Base-by-base conservation (phyloP, 2,113 vertebrate genomes). In the Triplophysa tibetana region DNA sequence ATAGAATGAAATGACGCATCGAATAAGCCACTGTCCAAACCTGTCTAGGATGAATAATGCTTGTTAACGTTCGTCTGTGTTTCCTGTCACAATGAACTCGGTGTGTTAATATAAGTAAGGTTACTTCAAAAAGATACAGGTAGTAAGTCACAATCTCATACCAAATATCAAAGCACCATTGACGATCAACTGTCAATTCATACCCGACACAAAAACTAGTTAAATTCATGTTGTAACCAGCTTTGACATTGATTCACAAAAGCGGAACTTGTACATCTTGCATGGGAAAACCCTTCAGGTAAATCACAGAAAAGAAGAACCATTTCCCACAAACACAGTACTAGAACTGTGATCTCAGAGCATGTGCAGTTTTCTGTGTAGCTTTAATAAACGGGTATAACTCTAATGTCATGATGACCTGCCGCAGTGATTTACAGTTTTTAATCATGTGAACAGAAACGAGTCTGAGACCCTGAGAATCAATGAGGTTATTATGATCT, bases 271-370 rank as follows among this genome's bases (percentile, higher is more conserved):
- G n/a, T 33, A 62, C 17, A 41, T 70, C 23, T 6, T 78, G 29
- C 41, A 76, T 67, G 65, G 45, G 73, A 84, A 70, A 74, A 54
- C 62, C 78, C 78, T 64, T 38, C 52, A 13, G 48, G 75, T 75
- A 29, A 75, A 79, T 73, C n/a, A 43, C 13, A 78, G 21, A 68
- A 62, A 81, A 64, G 68, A 84, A 5, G 2, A 26, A 67, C 29
- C 13, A 43, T 38, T 72, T 78, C 72, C 78, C 48, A 54, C 66
- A 38, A 14, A 64, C 19, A 50, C 65, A 19, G 14, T 48, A 67
- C 60, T 23, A 16, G 16, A 54, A 50, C 9, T 41, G 63, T 64
- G 60, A 56, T 56, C 75, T 72, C 75, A 77, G 67, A 45, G 60
- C 24, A 24, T 77, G 23, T 77, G 74, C 73, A 70, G 43, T 12